A percentile compares a stretch with the other conserved stretches of the same genome.
phyloP scores from a whole-genome alignment of 1,140 invertebrate genomes.

The Pentalonia nigronervosa region DNA sequence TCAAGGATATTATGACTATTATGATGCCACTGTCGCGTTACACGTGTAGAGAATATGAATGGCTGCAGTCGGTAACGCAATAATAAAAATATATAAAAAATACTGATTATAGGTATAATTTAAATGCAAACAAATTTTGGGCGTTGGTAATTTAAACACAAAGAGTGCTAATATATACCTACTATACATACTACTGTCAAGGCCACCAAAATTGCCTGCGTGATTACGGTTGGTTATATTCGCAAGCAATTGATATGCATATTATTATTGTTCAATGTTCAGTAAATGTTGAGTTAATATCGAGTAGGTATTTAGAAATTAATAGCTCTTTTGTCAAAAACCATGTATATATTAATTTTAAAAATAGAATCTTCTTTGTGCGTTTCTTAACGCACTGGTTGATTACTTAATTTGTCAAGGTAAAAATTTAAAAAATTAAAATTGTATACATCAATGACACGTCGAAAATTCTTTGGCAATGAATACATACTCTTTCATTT shows the following conservation, averaged over 20 bases:
- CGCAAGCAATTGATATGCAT: neutral
- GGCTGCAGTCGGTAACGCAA: neutral
- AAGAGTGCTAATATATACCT: neutral
- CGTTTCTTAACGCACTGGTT: neutral
- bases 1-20: neutral
- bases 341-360: neutral
- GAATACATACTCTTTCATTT: neutral
- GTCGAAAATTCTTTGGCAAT: neutral
- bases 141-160: neutral
- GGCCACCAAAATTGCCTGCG: neutral
- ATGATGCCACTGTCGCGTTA: neutral
- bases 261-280: neutral
- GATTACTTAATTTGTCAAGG: neutral
- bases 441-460: neutral
- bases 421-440: constrained; percentile 5
- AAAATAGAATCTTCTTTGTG: neutral
- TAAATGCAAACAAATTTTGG: neutral
- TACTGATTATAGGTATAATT: neutral
- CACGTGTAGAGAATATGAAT: neutral
- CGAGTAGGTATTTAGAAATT: neutral
- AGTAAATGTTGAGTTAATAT: neutral
- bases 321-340: neutral
- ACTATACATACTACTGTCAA: neutral
- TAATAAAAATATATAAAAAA: neutral
- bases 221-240: neutral